Base-by-base conservation (phyloP, 2,888 invertebrate genomes). In the Coenonympha arcania region DNA sequence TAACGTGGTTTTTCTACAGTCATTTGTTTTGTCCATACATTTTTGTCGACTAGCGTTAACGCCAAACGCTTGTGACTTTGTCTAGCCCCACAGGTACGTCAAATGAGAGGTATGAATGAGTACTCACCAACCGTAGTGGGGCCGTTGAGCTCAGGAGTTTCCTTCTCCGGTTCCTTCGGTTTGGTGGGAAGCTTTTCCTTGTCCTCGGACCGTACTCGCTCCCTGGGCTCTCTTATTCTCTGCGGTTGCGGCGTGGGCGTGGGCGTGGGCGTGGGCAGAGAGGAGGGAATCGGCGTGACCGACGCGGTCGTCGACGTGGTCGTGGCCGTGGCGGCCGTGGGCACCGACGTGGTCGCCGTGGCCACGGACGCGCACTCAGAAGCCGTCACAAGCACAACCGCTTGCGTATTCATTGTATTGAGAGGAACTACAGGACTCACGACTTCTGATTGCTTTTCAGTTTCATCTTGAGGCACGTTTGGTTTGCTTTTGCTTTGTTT, bases 401-500 rank as follows among this genome's bases (percentile, higher is more conserved):
- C 24, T 50, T 50, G 39, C 26, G 44, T 8, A 34, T 19, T 37
- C 9, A 47, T 22, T 19, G 40, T 46, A 52, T 51, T 44, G 42
- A 43, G 36, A 50, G 49, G 51, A 48, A 50, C 56, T 47, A 47
- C 47, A 52, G 34, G 36, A 49, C 11, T 52, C 34, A 46, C 40
- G 18, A 31, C 39, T 16, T 57, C 71, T 48, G 65, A 53, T 28
- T 65, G 56, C 53, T 68, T 76, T 52, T 74, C 75, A 58, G 67
- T 55, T 59, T 75, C 76, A 44, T 63, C 62, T 64, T 73, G 73
- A 73, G 76, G 76, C 76, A 79, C 79, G 59, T 63, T 58, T 62
- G 71, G 69, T 64, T 73, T 73, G 57, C 58, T 75, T 68, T 78
- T 77, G 56, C 79, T 79, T 51, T 61, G 65, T 59, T 81, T 79